Evolutionary conservation across 1,140 invertebrate species (phyloP).

Genomic region (Rhagoletis pomonella): DNA sequence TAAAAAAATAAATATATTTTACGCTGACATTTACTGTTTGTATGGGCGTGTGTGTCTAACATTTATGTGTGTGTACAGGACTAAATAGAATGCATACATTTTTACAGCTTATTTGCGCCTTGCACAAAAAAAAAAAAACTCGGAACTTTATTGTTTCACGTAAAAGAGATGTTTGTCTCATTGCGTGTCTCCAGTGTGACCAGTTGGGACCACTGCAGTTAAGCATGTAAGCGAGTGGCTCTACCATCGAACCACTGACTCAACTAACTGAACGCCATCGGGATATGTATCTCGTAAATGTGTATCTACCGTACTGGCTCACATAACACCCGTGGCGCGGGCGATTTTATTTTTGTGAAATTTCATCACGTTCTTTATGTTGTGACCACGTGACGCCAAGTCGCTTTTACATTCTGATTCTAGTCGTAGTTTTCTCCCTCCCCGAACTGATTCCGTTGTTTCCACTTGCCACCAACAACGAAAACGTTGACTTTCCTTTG

Average conservation of each 20-base stretch:
- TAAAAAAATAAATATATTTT: not conserved
- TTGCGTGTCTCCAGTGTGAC: constrained; percentile 14
- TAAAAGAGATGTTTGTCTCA: constrained; percentile 43
- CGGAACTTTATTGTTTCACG: constrained; percentile 35
- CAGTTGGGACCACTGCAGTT: constrained; percentile 1
- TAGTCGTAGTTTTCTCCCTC: not conserved
- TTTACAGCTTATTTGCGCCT: constrained; percentile 49
- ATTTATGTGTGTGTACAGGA: not conserved
- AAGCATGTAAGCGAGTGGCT: not conserved
- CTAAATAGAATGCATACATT: constrained; percentile 27
- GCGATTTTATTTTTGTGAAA: constrained; percentile 72
- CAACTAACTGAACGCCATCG: not conserved
- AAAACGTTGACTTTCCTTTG: not conserved
- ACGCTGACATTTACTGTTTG: not conserved
- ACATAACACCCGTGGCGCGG: constrained; percentile 25
- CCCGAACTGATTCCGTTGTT: not conserved
- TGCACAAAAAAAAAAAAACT: not conserved
- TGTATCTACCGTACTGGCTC: not conserved
- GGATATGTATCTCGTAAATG: constrained; percentile 21
- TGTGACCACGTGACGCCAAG: constrained; percentile 73
- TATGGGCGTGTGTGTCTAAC: not conserved
- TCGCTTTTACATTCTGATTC: constrained; percentile 9
- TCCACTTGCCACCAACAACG: not conserved
- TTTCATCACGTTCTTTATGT: constrained; percentile 74
- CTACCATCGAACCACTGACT: not conserved